phyloP scores from a whole-genome alignment of 2,113 vertebrate genomes.

The Phylloscopus whistleri region DNA sequence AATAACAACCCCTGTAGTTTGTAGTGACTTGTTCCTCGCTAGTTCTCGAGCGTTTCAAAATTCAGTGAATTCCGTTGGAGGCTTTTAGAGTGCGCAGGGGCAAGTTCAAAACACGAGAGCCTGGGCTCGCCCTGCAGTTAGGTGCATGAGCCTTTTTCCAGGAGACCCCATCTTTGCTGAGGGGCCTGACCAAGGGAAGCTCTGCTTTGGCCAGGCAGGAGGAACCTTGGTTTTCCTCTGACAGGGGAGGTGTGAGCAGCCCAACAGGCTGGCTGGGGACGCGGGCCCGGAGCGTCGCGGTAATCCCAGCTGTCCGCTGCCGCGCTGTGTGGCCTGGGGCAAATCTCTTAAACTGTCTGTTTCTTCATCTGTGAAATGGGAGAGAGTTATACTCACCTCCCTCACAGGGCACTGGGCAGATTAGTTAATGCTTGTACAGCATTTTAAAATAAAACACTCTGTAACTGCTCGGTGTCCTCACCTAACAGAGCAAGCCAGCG shows the following conservation, averaged over 20 bases:
- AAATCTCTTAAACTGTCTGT: constrained; percentile 24
- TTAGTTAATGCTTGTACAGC: neutral
- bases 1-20: neutral
- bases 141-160: neutral
- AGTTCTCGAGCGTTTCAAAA: neutral
- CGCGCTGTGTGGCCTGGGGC: neutral
- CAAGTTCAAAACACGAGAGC: rapidly evolving
- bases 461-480: neutral
- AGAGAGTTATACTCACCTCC: neutral
- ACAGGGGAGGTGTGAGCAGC: neutral
- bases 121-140: neutral
- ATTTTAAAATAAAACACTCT: neutral
- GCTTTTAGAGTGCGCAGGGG: neutral
- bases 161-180: neutral
- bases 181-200: neutral
- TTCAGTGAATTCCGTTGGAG: neutral
- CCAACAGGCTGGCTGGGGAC: neutral
- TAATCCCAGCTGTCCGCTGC: neutral
- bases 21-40: neutral
- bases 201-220: neutral
- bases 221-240: rapidly evolving
- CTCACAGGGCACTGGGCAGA: neutral
- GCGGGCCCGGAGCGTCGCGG: rapidly evolving
- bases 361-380: constrained; percentile 45
- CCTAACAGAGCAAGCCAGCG: rapidly evolving